Conservation (phyloP, 2,797 vertebrate genomes). For the Amphiprion clarkii region DNA sequence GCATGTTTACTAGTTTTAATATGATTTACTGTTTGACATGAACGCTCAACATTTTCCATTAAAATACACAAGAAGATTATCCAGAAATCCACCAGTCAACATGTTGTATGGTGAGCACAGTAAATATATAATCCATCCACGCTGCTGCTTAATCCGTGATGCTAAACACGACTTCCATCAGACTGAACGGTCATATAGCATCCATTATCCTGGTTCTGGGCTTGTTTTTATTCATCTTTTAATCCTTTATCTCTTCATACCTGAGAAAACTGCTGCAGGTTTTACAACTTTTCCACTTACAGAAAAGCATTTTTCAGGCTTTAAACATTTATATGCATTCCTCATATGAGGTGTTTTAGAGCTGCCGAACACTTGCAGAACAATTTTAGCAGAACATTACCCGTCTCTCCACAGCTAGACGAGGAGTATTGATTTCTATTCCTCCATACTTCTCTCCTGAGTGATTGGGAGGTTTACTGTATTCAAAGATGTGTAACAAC, state of each 20-base stretch:
- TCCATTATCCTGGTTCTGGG: slow-evolving; percentile 8
- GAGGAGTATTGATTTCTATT: slow-evolving; percentile 5
- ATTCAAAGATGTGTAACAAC: background rate
- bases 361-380: background rate
- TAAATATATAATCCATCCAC: no score
- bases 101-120: no score
- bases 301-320: background rate
- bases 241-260: background rate
- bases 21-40: no score
- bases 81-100: no score
- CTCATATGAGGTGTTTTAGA: background rate
- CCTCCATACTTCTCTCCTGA: background rate
- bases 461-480: background rate
- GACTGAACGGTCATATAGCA: no score
- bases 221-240: slow-evolving; percentile 26
- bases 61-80: no score
- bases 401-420: background rate
- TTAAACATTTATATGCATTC: background rate
- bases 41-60: no score
- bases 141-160: slow-evolving; percentile 33
- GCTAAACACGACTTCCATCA: slow-evolving; percentile 2
- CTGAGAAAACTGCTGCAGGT: background rate
- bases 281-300: background rate
- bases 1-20: no score
- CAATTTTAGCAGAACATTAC: slow-evolving; percentile 14